A percentile compares a stretch with the other conserved stretches of the same genome.
Conservation (phyloP, 2,113 vertebrate species). For the Callopanchax toddi region DNA sequence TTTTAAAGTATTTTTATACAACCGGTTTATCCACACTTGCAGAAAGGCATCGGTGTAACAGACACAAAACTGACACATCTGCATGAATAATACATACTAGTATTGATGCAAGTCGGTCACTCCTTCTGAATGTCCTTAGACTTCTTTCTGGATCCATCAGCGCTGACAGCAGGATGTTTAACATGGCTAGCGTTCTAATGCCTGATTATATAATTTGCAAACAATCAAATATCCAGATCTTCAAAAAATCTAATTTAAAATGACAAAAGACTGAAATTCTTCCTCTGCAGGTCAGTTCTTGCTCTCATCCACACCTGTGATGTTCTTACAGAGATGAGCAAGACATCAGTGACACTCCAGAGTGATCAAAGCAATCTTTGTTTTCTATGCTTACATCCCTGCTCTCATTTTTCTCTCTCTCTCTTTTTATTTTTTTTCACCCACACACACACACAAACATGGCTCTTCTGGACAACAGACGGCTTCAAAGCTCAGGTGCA, state of each 20-base stretch:
- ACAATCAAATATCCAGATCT: conserved; percentile 4
- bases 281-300: conserved; percentile 27
- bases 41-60: not conserved
- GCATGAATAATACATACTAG: conserved; percentile 70
- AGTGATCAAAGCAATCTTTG: conserved; percentile 76
- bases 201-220: conserved; percentile 9
- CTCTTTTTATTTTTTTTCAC: conserved; percentile 7
- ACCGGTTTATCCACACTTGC: too few relatives aligned
- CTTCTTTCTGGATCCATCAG: conserved; percentile 75
- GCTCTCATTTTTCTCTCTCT: conserved; percentile 14
- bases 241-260: conserved; percentile 14
- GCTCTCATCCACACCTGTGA: conserved; percentile 54
- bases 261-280: not conserved
- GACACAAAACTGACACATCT: conserved; percentile 1
- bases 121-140: conserved; percentile 75
- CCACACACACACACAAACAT: conserved; percentile 28
- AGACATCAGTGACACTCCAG: conserved; percentile 72
- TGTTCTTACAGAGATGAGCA: conserved; percentile 57
- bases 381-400: conserved; percentile 50
- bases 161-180: conserved; percentile 80
- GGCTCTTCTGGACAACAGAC: conserved; percentile 41
- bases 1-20: not conserved
- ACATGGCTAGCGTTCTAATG: conserved; percentile 57
- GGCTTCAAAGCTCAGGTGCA: conserved; percentile 81
- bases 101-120: conserved; percentile 75